A percentile compares a stretch with the other conserved stretches of the same genome.
Evolutionary conservation across 2,113 vertebrate genomes (phyloP).

Genomic region (Dicerorhinus sumatrensis): DNA sequence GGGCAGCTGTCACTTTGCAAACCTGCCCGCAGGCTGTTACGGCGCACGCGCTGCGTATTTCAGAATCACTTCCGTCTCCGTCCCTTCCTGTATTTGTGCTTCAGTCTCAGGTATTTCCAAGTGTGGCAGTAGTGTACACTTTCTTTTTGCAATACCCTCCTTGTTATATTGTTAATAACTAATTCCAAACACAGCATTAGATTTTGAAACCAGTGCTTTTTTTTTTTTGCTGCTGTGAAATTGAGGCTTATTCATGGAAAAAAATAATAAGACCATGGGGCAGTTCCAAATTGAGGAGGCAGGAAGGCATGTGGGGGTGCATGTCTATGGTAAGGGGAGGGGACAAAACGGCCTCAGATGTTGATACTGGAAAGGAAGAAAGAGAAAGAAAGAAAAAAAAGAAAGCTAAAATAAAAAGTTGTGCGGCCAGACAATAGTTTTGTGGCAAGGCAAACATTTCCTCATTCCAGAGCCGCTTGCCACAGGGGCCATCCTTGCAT

Average conservation of each 20-base stretch:
- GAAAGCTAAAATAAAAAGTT: background rate
- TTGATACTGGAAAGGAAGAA: background rate
- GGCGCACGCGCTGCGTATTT: fast-evolving
- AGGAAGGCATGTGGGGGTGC: background rate
- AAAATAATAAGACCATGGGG: background rate
- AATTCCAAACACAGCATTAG: background rate
- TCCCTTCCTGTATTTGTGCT: background rate
- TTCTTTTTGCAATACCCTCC: background rate
- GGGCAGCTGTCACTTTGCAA: background rate
- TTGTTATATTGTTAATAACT: background rate
- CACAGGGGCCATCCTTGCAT: fast-evolving
- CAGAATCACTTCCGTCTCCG: background rate
- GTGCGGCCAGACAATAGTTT: background rate
- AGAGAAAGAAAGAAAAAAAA: background rate
- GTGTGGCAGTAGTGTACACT: background rate
- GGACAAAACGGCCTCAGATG: background rate
- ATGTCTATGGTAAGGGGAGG: background rate
- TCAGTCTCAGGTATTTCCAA: background rate
- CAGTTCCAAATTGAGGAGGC: background rate
- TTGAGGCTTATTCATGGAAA: background rate
- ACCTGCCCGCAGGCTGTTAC: background rate
- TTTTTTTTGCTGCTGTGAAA: background rate
- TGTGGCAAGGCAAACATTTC: background rate
- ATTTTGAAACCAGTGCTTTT: background rate
- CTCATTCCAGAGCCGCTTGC: background rate